Percentiles rank a stretch among this genome's conserved stretches.
These are phyloP conservation scores for Terrapene triunguis DNA, from an alignment of 2,113 vertebrate species.

Conservation along the genomic window DNA sequence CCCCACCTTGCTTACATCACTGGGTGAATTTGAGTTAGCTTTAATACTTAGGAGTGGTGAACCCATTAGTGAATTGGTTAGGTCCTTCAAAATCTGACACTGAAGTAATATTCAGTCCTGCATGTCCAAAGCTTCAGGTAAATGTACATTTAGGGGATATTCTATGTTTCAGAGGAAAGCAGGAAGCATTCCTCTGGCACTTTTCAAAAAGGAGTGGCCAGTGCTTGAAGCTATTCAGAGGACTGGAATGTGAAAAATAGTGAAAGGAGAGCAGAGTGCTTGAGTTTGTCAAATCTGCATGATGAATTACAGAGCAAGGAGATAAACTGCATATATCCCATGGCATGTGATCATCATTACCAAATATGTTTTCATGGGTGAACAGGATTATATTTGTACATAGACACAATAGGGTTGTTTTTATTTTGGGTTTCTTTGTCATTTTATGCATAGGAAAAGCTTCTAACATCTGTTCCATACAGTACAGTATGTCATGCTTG, in stretches of 20 bases:
- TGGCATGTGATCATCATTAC: not conserved
- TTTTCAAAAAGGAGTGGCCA: not conserved
- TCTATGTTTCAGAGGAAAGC: not conserved
- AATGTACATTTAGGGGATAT: not conserved
- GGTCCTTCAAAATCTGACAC: not conserved
- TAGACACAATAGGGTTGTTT: not conserved
- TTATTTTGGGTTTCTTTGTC: not conserved
- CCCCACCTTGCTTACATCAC: not conserved
- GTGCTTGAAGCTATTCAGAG: not conserved
- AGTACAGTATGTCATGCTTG: not conserved
- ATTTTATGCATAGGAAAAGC: not conserved
- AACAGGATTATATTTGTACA: not conserved
- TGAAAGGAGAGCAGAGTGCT: not conserved
- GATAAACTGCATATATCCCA: not conserved
- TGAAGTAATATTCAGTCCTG: not conserved
- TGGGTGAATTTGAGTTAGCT: not conserved
- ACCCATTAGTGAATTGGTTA: not conserved
- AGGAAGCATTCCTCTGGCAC: not conserved
- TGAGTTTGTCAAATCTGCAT: not conserved
- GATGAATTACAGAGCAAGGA: not conserved
- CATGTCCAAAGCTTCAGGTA: not conserved
- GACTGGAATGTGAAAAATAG: not conserved
- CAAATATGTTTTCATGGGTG: not conserved
- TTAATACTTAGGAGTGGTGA: not conserved
- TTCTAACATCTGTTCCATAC: not conserved